These are phyloP conservation scores for Sapajus apella DNA, from an alignment of 2,113 vertebrate genomes.

Conservation along the genomic window DNA sequence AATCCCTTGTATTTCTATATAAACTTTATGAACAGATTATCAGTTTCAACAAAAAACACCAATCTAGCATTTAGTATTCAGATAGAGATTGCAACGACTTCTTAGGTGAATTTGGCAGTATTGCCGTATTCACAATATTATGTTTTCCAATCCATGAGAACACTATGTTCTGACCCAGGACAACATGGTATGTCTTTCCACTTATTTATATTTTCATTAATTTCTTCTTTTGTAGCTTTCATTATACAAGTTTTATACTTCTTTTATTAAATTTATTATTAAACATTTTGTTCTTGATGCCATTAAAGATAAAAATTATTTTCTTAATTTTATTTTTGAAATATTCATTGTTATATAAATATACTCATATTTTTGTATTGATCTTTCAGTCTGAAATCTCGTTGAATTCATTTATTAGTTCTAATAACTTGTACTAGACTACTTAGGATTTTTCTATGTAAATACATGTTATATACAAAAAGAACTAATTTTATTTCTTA, in stretches of 20 bases:
- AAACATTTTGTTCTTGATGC: neutral
- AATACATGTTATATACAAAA: neutral
- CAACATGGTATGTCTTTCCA: neutral
- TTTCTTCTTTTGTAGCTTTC: neutral
- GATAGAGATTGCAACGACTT: neutral
- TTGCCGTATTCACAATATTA: neutral
- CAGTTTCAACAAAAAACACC: neutral
- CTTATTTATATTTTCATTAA: neutral
- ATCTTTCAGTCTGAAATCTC: neutral
- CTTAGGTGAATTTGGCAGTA: neutral
- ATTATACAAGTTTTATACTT: neutral
- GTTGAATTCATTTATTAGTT: neutral
- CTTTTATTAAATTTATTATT: neutral
- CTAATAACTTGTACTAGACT: neutral
- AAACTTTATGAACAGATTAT: neutral
- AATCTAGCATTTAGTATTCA: neutral
- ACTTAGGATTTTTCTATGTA: neutral
- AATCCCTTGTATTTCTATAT: neutral
- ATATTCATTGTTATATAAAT: neutral
- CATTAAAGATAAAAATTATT: neutral
- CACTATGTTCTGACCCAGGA: neutral
- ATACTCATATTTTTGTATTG: neutral
- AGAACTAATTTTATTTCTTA: neutral
- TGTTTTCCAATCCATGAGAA: neutral
- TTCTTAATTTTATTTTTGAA: slow-evolving; percentile 7